Conservation (phyloP, 92 coral and sea anemone genomes). For the Hydrozoanthus gracilis region DNA sequence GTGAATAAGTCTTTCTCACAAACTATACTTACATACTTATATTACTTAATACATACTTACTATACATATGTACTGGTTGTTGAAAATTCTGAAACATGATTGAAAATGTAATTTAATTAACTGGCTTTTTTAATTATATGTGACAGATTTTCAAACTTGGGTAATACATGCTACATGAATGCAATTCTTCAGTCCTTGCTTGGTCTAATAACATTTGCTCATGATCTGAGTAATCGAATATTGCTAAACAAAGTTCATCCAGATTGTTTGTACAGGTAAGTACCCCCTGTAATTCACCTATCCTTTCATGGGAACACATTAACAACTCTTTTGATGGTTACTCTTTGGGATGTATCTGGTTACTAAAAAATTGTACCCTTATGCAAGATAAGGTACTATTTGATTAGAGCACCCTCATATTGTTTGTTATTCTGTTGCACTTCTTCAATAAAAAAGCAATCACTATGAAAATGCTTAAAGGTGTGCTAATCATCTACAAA, state of each 20-base stretch:
- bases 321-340: no score
- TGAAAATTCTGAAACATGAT: not conserved
- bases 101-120: not conserved
- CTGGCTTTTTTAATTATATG: not conserved
- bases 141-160: constrained; percentile 86
- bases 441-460: no score
- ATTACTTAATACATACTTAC: no score
- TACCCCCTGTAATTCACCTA: not conserved
- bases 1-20: not conserved
- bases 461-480: no score
- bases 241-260: constrained; percentile 63
- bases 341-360: no score
- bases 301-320: no score
- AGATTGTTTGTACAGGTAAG: constrained; percentile 83
- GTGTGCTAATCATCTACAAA: not conserved
- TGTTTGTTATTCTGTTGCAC: no score
- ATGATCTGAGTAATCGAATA: constrained; percentile 78
- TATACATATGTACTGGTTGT: not conserved
- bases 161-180: constrained; percentile 98
- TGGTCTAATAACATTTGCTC: constrained; percentile 85
- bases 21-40: not conserved
- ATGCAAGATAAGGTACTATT: no score
- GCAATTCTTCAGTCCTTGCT: constrained; percentile 94
- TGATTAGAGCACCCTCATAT: no score
- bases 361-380: no score